Percentiles rank a stretch among this genome's conserved stretches.
These are phyloP conservation scores for Mimumesa dahlbomi DNA, from an alignment of 2,888 invertebrate genomes.

Conservation along the genomic window DNA sequence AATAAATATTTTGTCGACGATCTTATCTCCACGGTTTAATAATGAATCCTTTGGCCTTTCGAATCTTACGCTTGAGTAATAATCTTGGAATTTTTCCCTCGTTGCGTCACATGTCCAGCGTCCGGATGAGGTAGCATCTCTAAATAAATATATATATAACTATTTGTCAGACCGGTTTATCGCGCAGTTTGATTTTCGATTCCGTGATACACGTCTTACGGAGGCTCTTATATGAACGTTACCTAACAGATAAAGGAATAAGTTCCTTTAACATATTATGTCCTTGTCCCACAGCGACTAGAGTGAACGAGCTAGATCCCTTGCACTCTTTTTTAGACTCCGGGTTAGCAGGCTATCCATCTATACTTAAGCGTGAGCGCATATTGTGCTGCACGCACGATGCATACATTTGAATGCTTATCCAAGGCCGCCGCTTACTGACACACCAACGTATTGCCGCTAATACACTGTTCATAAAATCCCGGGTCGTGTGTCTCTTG, in stretches of 20 bases:
- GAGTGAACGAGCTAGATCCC: constrained; percentile 56
- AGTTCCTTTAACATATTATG: constrained; percentile 57
- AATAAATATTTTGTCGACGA: too few relatives aligned
- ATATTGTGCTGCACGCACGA: constrained; percentile 58
- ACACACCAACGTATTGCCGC: constrained; percentile 31
- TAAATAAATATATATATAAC: constrained; percentile 32
- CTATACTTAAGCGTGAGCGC: constrained; percentile 64
- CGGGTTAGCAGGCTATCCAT: constrained; percentile 61
- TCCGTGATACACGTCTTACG: constrained; percentile 22
- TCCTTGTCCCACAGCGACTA: constrained; percentile 69
- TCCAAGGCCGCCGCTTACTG: constrained; percentile 63
- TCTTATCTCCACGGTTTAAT: too few relatives aligned
- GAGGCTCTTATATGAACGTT: constrained; percentile 26
- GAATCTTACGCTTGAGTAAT: constrained; percentile 27
- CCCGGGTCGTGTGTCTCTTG: constrained; percentile 25
- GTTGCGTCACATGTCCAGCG: constrained; percentile 50
- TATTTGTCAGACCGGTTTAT: constrained; percentile 56
- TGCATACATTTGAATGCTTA: constrained; percentile 64
- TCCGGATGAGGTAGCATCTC: constrained; percentile 38
- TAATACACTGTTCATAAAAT: constrained; percentile 43
- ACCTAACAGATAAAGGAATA: constrained; percentile 56
- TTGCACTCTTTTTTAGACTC: constrained; percentile 64
- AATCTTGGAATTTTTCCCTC: constrained; percentile 53
- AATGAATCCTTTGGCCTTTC: constrained; percentile 8
- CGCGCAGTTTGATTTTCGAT: constrained; percentile 45